These are phyloP conservation scores for Mactromeris polynyma DNA, from an alignment of 2,888 invertebrate species.

Conservation along the genomic window DNA sequence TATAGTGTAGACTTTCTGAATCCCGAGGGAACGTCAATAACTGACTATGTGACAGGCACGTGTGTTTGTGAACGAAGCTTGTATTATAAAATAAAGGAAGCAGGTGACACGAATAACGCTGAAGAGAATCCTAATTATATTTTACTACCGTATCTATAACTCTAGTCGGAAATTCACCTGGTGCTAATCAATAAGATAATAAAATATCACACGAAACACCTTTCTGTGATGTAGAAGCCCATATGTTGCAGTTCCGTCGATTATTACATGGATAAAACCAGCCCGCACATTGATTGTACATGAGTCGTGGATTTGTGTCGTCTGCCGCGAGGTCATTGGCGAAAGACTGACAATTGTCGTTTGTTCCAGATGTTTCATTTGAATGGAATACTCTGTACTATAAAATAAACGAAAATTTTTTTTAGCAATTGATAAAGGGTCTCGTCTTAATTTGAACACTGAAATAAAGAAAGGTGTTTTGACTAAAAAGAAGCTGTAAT, in stretches of 20 bases:
- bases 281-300: constrained; percentile 37
- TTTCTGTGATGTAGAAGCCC: constrained; percentile 24
- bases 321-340: neutral
- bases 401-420: neutral
- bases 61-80: neutral
- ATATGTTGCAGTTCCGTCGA: constrained; percentile 56
- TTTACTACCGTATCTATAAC: constrained; percentile 42
- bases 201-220: constrained; percentile 9
- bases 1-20: neutral
- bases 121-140: constrained; percentile 31
- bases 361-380: neutral
- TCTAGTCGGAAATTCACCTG: constrained; percentile 50
- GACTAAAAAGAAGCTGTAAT: too few species aligned
- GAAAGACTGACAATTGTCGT: neutral
- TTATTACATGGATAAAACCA: constrained; percentile 37
- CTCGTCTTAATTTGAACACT: neutral
- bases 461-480: too few species aligned
- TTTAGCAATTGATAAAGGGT: neutral
- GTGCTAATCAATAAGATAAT: constrained; percentile 47
- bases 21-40: neutral
- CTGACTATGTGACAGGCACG: neutral
- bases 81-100: neutral
- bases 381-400: neutral
- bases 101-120: constrained; percentile 22
- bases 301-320: neutral